phyloP scores from a whole-genome alignment of 2,113 vertebrate genomes.

The Gulo gulo region DNA sequence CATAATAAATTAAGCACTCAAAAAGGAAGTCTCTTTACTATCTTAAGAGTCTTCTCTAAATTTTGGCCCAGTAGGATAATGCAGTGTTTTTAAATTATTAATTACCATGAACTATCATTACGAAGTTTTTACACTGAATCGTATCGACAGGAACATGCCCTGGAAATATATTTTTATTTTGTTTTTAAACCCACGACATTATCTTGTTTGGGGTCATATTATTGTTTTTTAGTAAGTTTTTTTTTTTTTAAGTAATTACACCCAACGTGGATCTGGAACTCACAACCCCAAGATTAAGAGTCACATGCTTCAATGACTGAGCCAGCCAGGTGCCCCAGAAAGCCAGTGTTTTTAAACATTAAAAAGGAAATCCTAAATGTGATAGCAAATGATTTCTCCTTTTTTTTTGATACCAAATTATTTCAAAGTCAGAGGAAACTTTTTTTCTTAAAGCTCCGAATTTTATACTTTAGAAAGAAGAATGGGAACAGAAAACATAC shows the following conservation, averaged over 20 bases:
- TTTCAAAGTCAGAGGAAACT: not conserved
- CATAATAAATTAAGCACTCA: not conserved
- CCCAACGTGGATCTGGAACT: not conserved
- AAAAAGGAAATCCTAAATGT: not conserved
- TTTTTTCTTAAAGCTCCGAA: not conserved
- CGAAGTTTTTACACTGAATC: not conserved
- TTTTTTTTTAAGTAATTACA: not conserved
- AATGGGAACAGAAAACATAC: not conserved
- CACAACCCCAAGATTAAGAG: not conserved
- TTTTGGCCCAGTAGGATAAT: not conserved
- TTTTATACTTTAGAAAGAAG: not conserved
- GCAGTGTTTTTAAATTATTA: not conserved
- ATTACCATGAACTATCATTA: not conserved
- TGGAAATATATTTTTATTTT: not conserved
- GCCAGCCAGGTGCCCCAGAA: not conserved
- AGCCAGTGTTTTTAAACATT: not conserved
- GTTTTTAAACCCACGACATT: constrained; percentile 16
- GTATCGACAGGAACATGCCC: not conserved
- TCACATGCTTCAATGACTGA: not conserved
- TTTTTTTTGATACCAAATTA: not conserved
- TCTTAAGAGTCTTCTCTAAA: not conserved
- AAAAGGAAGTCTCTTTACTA: not conserved
- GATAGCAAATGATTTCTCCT: not conserved
- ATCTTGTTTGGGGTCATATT: not conserved
- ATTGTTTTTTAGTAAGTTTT: not conserved